These are phyloP conservation scores for Atractosteus spatula DNA, from an alignment of 2,113 vertebrate genomes.

Conservation along the genomic window DNA sequence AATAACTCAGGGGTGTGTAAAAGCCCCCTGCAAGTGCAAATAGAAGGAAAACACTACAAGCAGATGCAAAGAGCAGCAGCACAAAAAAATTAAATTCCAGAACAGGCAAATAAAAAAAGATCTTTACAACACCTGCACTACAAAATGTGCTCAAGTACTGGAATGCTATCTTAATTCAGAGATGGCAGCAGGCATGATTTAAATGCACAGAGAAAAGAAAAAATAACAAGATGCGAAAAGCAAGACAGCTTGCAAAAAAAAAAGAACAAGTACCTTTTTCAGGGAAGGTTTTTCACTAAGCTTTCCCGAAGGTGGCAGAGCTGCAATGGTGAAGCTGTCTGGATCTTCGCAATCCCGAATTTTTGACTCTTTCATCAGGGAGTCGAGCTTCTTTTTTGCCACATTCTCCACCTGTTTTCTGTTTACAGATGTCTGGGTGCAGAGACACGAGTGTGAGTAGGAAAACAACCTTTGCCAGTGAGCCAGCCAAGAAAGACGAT, in stretches of 20 bases:
- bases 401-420: conserved; percentile 90
- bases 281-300: conserved; percentile 48
- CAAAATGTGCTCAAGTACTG: too few species aligned
- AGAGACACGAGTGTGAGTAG: conserved; percentile 21
- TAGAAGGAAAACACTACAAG: too few species aligned
- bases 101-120: too few species aligned
- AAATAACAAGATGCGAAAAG: not conserved
- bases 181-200: too few species aligned
- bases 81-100: too few species aligned
- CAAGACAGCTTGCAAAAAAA: not conserved
- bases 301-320: conserved; percentile 67
- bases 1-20: too few species aligned
- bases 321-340: conserved; percentile 77
- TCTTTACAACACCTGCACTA: too few species aligned
- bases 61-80: too few species aligned
- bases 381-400: conserved; percentile 92
- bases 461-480: not conserved
- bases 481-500: not conserved
- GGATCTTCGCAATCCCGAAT: conserved; percentile 91
- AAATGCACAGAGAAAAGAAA: not conserved
- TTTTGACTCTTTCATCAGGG: conserved; percentile 92
- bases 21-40: too few species aligned
- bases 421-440: conserved; percentile 79
- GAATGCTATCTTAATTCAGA: too few species aligned
- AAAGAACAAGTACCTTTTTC: conserved; percentile 50